Evolutionary conservation across 2,888 invertebrate genomes (phyloP), one percentile per base, ranked within the genome.

Genomic region (Temnothorax unifasciatus): DNA sequence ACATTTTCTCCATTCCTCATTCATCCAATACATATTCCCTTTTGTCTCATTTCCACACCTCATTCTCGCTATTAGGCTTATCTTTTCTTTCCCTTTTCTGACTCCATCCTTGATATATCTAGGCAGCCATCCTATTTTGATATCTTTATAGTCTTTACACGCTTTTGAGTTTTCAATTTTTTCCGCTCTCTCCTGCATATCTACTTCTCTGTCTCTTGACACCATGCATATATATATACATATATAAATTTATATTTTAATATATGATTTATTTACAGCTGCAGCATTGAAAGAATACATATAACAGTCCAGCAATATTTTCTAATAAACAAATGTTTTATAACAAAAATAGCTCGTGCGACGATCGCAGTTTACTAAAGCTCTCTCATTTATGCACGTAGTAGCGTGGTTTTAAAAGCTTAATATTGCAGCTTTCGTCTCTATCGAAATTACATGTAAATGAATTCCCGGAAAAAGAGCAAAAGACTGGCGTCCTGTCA

Each of bases 381-480:
- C 59, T 59, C n/a, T 29, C 9, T 69, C 13, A 59, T 71, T 79
- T 59, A 71, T 54, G 34, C 38, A 44, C 47, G 47, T 38, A 69
- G 21, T 34, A 47, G 54, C 71, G 18, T 38, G 44, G 4, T 73
- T 81, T 81, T 81, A 71, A 81, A 73, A 59, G 59, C 73, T 59
- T 73, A 61, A 71, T 81, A 73, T 81, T 71, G 79, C 79, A 81
- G 73, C 18, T 81, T 81, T 73, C 1, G 47, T 47, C 6, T 59
- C 47, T 59, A 73, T 71, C 13, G 73, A 81, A 73, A 81, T 81
- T 50, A 47, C 38, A 81, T 81, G 79, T 71, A 81, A 81, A 81
- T 73, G 73, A 73, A 81, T 81, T 73, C 79, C 18, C 3, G 73
- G 11, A 73, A 71, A 59, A 79, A 79, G 71, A 25, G 47, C 71